Conservation (phyloP, 2,113 vertebrate species). For the Semnornis frantzii region DNA sequence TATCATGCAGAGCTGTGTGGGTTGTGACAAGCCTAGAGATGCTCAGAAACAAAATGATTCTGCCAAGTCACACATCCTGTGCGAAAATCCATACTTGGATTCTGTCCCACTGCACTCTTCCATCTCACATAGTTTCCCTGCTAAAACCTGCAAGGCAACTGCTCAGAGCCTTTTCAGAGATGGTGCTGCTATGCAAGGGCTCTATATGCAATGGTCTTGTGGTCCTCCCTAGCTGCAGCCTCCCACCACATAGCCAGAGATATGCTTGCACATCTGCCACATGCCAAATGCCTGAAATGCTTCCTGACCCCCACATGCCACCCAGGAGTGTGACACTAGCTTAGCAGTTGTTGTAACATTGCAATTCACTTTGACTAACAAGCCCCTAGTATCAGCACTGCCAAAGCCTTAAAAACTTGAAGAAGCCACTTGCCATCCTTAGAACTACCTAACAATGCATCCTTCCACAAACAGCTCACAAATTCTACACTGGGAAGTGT, state of each 20-base stretch:
- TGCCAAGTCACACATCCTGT: fast-evolving
- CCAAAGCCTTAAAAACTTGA: background rate
- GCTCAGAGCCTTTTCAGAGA: background rate
- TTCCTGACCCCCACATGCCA: background rate
- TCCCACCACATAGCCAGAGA: fast-evolving
- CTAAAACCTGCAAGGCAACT: background rate
- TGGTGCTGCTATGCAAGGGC: fast-evolving
- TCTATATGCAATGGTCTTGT: fast-evolving
- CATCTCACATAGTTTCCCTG: background rate
- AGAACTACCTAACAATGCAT: background rate
- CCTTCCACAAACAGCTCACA: background rate
- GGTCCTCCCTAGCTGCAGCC: fast-evolving
- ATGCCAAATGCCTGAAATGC: fast-evolving
- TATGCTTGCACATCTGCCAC: fast-evolving
- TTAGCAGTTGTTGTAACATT: background rate
- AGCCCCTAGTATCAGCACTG: background rate
- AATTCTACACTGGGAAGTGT: background rate
- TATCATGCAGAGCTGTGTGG: background rate
- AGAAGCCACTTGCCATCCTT: background rate
- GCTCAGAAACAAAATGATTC: fast-evolving
- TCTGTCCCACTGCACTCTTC: background rate
- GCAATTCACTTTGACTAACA: background rate
- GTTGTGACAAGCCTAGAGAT: background rate
- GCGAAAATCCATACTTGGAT: background rate
- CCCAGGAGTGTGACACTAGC: background rate